Evolutionary conservation across 1,140 invertebrate species (phyloP), one percentile per base, ranked within the genome.

Genomic region (Brachionus asplanchnoidis): DNA sequence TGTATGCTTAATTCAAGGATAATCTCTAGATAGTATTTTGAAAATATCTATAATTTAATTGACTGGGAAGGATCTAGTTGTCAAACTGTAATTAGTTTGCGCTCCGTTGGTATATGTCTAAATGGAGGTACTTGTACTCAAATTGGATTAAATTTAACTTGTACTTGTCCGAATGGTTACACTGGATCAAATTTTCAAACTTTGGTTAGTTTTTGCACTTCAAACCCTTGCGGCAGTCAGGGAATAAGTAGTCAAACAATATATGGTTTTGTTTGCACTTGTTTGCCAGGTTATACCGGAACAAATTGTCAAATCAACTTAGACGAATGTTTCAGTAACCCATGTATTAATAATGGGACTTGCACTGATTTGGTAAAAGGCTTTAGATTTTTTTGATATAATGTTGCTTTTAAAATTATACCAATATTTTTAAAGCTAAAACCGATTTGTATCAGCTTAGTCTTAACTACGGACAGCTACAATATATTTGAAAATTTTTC

Each of bases 51-150:
- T n/a, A n/a, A n/a, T n/a, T n/a, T n/a, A n/a, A n/a, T n/a, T n/a
- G n/a, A n/a, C n/a, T n/a, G n/a, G n/a, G n/a, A n/a, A 36, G 83
- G 83, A 36, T 14, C n/a, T 12, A 75, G 46, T 78, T 73, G 87
- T 88, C 88, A 73, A 85, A 85, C 77, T 68, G 6, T 20, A n/a
- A 40, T 85, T 5, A 23, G 53, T n/a, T 68, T 85, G 28, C 80
- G 60, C 32, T 12, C 42, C 79, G 86, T 26, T 84, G 89, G 89
- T 84, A 87, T 88, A 9, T 98, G 96, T 88, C 94, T 97, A 93
- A 95, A 97, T 88, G 94, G 94, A 1, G 97, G 96, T 3, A 95
- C 93, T 1, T 98, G 97, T 87, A 93, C 95, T 40, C 96, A 98
- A 87, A 94, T 94, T 1, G 95, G 97, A 87, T 97, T 97, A 88